Conservation (phyloP, 2,113 vertebrate genomes). For the Pardalotus punctatus region DNA sequence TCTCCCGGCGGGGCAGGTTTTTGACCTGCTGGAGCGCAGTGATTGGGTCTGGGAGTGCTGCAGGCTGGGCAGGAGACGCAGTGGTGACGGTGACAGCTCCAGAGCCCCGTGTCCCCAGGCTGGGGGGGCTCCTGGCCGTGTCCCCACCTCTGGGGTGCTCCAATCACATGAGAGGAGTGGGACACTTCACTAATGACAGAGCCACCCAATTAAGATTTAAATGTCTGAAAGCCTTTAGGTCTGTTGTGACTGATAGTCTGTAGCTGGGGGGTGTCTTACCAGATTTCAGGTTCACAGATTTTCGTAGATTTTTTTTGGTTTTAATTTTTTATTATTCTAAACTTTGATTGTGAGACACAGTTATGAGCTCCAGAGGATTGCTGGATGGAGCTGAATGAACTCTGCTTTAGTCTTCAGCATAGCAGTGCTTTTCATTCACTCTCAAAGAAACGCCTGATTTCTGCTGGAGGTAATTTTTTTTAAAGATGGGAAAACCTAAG, state of each 20-base stretch:
- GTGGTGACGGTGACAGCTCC: rapidly evolving
- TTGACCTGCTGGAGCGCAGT: neutral
- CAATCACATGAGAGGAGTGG: neutral
- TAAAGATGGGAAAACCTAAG: neutral
- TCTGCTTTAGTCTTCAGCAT: neutral
- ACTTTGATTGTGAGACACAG: neutral
- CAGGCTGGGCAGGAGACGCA: rapidly evolving
- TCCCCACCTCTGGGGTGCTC: neutral
- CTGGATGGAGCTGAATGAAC: slow-evolving; percentile 1
- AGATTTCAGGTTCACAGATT: neutral
- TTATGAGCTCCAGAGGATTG: neutral
- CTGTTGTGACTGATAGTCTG: neutral
- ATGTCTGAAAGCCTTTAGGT: neutral
- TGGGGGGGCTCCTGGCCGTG: neutral
- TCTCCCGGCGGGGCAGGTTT: neutral
- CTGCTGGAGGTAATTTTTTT: neutral
- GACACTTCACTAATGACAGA: neutral
- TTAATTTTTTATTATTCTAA: neutral
- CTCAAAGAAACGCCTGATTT: neutral
- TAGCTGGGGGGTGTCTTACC: neutral
- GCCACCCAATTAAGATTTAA: neutral
- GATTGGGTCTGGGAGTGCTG: neutral
- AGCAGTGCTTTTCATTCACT: neutral
- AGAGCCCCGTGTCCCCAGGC: neutral
- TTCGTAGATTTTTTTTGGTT: neutral